Evolutionary conservation across 1,140 invertebrate genomes (phyloP), one percentile per base, ranked within the genome.

Genomic region (Zaprionus capensis): DNA sequence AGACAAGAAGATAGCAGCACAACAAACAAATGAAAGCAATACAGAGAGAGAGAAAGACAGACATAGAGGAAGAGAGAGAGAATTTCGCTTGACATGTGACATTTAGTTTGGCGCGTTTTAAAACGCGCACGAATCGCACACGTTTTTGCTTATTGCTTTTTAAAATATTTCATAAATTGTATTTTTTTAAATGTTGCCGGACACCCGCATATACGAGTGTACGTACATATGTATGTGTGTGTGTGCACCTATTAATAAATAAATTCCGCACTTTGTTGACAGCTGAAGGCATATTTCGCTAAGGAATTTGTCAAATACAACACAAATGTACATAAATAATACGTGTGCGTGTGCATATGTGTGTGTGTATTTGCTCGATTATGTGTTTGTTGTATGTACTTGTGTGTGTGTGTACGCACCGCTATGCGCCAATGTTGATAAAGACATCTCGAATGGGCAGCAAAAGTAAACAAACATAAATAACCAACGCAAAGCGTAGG

Each of bases 261-360:
- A 88, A 81, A 83, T 88, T 78, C 58, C 65, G 20, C 22, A 53
- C 22, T 64, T 51, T 74, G 72, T 72, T 81, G 77, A 80, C 80
- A 82, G 73, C 77, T 78, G 74, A 65, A 74, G 36, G 71, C 64
- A 72, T 46, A 46, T 68, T 71, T 57, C 59, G 71, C 82, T 68
- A 82, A 82, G 55, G 63, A 64, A 64, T 64, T 64, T 64, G 61
- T 64, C 61, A 64, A 64, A 67, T 55, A 12, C 51, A 64, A 57
- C 34, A 12, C 15, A 26, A 17, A 12, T n/a, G 34, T 15, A 46
- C 34, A 64, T 41, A 53, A 31, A 70, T 62, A 53, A 34, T 49
- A 55, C 17, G 11, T 31, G 34, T 51, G 53, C 17, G 65, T 70
- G 38, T 63, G 28, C 28, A 28, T 31, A 15, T 70, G 41, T 64